Evolutionary conservation across 2,797 vertebrate genomes (phyloP).

Genomic region (Harpagifer antarcticus): DNA sequence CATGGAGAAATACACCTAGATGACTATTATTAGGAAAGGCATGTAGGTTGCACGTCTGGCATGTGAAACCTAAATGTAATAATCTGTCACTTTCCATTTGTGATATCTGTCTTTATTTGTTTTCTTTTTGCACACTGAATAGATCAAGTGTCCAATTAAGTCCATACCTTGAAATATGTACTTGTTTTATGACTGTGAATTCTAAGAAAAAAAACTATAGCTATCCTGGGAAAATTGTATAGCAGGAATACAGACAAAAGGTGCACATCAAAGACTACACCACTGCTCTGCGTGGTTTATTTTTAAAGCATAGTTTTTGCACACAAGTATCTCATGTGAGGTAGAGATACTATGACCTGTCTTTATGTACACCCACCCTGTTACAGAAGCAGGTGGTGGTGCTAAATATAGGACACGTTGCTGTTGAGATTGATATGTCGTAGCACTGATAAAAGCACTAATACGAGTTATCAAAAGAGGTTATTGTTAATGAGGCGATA

Average conservation of each 20-base stretch:
- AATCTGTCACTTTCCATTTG: neutral
- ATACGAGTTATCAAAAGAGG: constrained; percentile 8
- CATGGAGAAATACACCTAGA: constrained; percentile 4
- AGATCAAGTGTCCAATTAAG: constrained; percentile 21
- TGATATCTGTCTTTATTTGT: constrained; percentile 15
- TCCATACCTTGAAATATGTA: constrained; percentile 18
- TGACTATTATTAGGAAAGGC: neutral
- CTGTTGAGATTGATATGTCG: constrained; percentile 61
- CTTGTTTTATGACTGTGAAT: constrained; percentile 25
- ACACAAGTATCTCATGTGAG: constrained; percentile 67
- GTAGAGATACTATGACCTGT: constrained; percentile 52
- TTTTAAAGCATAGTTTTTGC: constrained; percentile 75
- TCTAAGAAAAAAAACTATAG: constrained; percentile 16
- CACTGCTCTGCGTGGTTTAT: constrained; percentile 49
- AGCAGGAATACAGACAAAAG: constrained; percentile 28
- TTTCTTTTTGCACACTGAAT: constrained; percentile 36
- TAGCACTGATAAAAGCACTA: constrained; percentile 48
- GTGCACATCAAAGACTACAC: constrained; percentile 35
- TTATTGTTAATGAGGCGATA: constrained; percentile 19
- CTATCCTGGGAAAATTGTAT: constrained; percentile 35
- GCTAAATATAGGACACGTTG: constrained; percentile 64
- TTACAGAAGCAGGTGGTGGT: constrained; percentile 51
- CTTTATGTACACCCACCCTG: constrained; percentile 47
- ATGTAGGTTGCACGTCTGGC: constrained; percentile 1
- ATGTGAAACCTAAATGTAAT: constrained; percentile 28